These are phyloP conservation scores for Strix aluco DNA, from an alignment of 2,113 vertebrate genomes.

Conservation along the genomic window DNA sequence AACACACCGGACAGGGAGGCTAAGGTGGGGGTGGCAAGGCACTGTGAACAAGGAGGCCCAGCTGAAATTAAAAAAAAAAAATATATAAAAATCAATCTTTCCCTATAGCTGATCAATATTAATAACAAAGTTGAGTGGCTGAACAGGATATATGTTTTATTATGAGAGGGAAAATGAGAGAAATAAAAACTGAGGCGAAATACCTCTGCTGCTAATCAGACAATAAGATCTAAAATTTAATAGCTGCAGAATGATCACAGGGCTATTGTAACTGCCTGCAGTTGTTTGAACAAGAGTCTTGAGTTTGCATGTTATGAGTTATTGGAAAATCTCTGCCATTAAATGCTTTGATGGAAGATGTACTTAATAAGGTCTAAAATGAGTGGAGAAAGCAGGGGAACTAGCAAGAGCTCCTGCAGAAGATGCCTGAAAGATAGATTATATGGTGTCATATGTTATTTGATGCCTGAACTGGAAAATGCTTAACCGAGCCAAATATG, in stretches of 20 bases:
- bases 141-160: slow-evolving; percentile 30
- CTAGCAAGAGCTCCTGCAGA: neutral
- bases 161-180: slow-evolving; percentile 20
- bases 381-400: slow-evolving; percentile 43
- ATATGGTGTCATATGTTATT: slow-evolving; percentile 31
- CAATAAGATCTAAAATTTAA: slow-evolving; percentile 14
- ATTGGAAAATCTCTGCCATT: slow-evolving; percentile 61
- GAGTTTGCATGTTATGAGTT: slow-evolving; percentile 38
- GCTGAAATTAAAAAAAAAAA: neutral
- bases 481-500: slow-evolving; percentile 28
- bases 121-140: slow-evolving; percentile 32
- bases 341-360: slow-evolving; percentile 61
- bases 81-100: neutral
- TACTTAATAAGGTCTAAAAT: slow-evolving; percentile 63
- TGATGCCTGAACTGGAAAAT: slow-evolving; percentile 65
- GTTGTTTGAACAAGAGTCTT: slow-evolving; percentile 50
- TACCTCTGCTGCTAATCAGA: slow-evolving; percentile 1
- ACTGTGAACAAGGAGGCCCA: neutral
- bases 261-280: slow-evolving; percentile 37
- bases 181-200: slow-evolving; percentile 27
- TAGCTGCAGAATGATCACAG: neutral
- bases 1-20: neutral
- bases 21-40: neutral
- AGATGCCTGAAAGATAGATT: slow-evolving; percentile 63
- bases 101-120: slow-evolving; percentile 43